These are phyloP conservation scores for Sinodicranocentrus sp. DNA, from an alignment of 2,888 invertebrate species.

Conservation along the genomic window DNA sequence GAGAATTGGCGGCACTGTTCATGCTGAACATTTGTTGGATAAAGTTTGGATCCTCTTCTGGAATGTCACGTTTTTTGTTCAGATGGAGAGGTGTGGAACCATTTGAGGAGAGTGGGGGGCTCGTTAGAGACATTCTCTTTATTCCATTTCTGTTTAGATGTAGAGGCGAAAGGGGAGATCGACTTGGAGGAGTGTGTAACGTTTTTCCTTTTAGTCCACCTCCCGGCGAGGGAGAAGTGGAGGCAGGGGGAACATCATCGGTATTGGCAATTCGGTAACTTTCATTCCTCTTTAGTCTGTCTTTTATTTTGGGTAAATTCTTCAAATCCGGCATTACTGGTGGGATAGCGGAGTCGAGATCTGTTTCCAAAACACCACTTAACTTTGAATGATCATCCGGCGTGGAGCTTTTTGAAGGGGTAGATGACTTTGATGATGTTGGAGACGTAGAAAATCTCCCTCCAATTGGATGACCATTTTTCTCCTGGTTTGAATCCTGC, in stretches of 20 bases:
- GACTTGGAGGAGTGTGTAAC: neutral
- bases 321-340: slow-evolving; percentile 76
- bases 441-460: slow-evolving; percentile 25
- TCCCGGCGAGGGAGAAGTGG: neutral
- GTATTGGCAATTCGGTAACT: slow-evolving; percentile 76
- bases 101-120: slow-evolving; percentile 9
- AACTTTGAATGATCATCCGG: slow-evolving; percentile 27
- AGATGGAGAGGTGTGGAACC: slow-evolving; percentile 56
- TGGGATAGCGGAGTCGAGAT: slow-evolving; percentile 76
- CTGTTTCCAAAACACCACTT: slow-evolving; percentile 73
- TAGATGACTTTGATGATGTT: slow-evolving; percentile 33
- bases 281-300: slow-evolving; percentile 76
- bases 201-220: neutral
- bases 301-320: slow-evolving; percentile 76
- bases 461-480: slow-evolving; percentile 26
- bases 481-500: slow-evolving; percentile 8
- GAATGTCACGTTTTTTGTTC: slow-evolving; percentile 75
- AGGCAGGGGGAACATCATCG: slow-evolving; percentile 58
- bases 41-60: slow-evolving; percentile 76
- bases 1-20: slow-evolving; percentile 67
- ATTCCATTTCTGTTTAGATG: slow-evolving; percentile 52
- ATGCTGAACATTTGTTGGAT: slow-evolving; percentile 75
- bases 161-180: slow-evolving; percentile 51
- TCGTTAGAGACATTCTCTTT: slow-evolving; percentile 40
- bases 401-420: slow-evolving; percentile 42